Evolutionary conservation across 1,140 invertebrate genomes (phyloP).

Genomic region (Sycobia sp.): DNA sequence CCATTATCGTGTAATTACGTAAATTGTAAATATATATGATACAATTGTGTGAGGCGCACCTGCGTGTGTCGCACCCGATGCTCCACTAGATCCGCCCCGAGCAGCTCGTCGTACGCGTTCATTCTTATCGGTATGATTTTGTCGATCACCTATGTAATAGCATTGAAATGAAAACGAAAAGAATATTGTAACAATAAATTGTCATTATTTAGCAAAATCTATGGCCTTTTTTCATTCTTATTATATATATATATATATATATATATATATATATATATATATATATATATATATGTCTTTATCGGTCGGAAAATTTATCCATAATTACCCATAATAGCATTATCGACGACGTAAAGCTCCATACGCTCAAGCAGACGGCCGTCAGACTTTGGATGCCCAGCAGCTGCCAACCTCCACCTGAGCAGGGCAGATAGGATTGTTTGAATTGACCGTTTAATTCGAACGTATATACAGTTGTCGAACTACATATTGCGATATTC

Average conservation of each 20-base stretch:
- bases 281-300: constrained; percentile 2
- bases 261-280: too few species aligned
- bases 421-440: too few species aligned
- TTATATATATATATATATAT: too few species aligned
- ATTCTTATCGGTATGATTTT: constrained; percentile 82
- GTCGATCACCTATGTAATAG: constrained; percentile 67
- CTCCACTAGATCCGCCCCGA: constrained; percentile 87
- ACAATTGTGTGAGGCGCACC: constrained; percentile 47
- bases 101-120: constrained; percentile 79
- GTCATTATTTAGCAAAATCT: constrained; percentile 14
- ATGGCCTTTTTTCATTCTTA: constrained; percentile 1
- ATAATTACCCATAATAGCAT: constrained; percentile 70
- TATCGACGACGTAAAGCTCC: constrained; percentile 75
- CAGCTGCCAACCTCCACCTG: constrained; percentile 85
- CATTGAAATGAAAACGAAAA: neutral
- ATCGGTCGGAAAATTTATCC: neutral
- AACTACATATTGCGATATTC: too few species aligned
- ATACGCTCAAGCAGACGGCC: constrained; percentile 71
- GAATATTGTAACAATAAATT: constrained; percentile 7
- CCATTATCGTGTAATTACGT: neutral
- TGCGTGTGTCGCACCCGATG: constrained; percentile 74
- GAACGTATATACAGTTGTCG: too few species aligned
- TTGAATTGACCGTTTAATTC: too few species aligned
- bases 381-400: constrained; percentile 80
- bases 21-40: neutral